Conservation (phyloP, 2,113 vertebrate genomes). For the Motacilla tschutschensis region DNA sequence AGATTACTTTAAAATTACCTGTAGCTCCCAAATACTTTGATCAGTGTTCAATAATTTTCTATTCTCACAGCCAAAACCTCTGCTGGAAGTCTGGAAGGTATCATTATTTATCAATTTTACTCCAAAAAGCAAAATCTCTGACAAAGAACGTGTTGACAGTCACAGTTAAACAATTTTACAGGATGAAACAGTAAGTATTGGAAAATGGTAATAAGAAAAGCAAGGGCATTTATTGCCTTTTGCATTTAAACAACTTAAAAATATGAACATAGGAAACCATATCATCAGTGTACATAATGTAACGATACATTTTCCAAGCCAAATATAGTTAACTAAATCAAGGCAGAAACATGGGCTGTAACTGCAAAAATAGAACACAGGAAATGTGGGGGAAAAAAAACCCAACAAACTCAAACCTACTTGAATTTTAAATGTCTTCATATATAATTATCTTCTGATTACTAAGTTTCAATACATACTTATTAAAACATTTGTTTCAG, state of each 20-base stretch:
- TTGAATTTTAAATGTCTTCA: conserved; percentile 10
- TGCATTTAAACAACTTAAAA: background rate
- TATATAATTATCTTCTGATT: conserved; percentile 12
- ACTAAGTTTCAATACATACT: background rate
- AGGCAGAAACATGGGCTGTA: conserved; percentile 4
- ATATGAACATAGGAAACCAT: background rate
- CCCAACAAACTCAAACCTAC: background rate
- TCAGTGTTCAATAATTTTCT: background rate
- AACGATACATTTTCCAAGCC: background rate
- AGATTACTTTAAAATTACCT: background rate
- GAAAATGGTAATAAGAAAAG: background rate
- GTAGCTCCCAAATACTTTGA: background rate
- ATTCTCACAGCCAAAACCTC: background rate
- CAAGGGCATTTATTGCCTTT: background rate
- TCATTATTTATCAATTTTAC: background rate
- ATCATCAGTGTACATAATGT: background rate
- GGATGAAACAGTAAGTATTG: background rate
- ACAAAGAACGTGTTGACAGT: background rate
- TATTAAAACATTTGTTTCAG: background rate
- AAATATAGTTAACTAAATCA: conserved; percentile 44
- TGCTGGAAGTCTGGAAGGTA: background rate
- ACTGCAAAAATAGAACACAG: conserved; percentile 25
- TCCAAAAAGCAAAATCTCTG: background rate
- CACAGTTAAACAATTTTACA: background rate
- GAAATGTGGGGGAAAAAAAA: background rate